These are phyloP conservation scores for Muscina levida DNA, from an alignment of 2,888 invertebrate genomes.

Conservation along the genomic window DNA sequence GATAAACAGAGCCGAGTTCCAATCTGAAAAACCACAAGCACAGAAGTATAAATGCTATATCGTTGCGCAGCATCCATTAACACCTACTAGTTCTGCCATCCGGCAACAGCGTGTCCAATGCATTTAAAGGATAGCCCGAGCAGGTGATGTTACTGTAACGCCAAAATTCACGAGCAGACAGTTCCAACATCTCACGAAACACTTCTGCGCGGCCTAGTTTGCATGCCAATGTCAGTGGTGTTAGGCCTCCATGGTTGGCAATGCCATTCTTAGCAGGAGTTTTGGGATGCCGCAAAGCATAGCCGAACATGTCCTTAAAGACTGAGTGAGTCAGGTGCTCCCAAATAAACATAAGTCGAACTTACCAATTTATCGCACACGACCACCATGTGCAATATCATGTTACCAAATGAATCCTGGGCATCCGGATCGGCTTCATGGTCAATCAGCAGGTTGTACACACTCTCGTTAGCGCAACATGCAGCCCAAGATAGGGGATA, in stretches of 20 bases:
- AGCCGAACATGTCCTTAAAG: conserved; percentile 97
- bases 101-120: conserved; percentile 95
- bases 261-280: conserved; percentile 95
- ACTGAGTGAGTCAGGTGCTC: neutral
- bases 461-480: conserved; percentile 97
- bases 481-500: conserved; percentile 99
- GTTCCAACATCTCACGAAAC: conserved; percentile 98
- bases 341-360: conserved; percentile 41
- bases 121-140: conserved; percentile 97
- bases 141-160: conserved; percentile 99
- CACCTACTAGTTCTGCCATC: conserved; percentile 95
- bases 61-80: neutral
- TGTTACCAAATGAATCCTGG: conserved; percentile 98
- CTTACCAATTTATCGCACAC: conserved; percentile 96
- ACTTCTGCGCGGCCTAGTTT: conserved; percentile 97
- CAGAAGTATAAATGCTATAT: neutral
- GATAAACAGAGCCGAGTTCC: conserved; percentile 98
- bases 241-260: conserved; percentile 92
- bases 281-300: conserved; percentile 96
- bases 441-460: conserved; percentile 96
- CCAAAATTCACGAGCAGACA: conserved; percentile 98
- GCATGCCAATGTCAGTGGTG: conserved; percentile 97
- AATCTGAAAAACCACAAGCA: conserved; percentile 84
- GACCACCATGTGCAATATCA: conserved; percentile 99
- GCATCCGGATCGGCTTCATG: conserved; percentile 96